Conservation (phyloP, 2,797 vertebrate genomes). For the Pempheris klunzingeri region DNA sequence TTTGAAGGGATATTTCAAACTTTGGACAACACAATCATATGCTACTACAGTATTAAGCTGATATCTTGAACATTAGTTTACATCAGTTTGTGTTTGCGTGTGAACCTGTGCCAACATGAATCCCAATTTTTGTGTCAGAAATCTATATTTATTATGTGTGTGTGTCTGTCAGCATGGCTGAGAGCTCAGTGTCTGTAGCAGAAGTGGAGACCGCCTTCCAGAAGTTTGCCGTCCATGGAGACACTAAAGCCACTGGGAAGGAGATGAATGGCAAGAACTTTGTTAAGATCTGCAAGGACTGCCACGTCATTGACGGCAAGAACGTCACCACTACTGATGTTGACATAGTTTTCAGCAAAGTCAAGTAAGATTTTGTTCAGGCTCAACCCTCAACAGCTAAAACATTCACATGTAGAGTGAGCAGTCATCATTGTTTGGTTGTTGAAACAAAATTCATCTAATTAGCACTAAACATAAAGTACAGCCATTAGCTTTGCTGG, state of each 20-base stretch:
- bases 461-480: background rate
- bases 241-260: slow-evolving; percentile 85
- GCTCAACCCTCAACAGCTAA: background rate
- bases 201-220: slow-evolving; percentile 86
- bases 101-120: background rate
- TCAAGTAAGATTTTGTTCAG: slow-evolving; percentile 85
- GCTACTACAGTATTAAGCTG: background rate
- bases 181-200: slow-evolving; percentile 64
- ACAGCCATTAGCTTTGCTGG: background rate
- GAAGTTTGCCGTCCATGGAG: slow-evolving; percentile 88
- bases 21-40: background rate
- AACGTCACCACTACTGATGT: slow-evolving; percentile 88
- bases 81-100: background rate
- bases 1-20: background rate
- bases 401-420: background rate
- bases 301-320: slow-evolving; percentile 89
- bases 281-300: slow-evolving; percentile 92
- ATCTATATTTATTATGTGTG: background rate
- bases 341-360: slow-evolving; percentile 92
- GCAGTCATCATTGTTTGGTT: background rate
- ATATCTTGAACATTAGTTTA: background rate
- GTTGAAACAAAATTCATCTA: background rate
- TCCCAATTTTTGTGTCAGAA: background rate
- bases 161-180: slow-evolving; percentile 78
- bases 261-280: slow-evolving; percentile 92